Percentiles rank a stretch among this genome's conserved stretches.
Conservation (phyloP, 2,113 vertebrate genomes). For the Hyla sarda region DNA sequence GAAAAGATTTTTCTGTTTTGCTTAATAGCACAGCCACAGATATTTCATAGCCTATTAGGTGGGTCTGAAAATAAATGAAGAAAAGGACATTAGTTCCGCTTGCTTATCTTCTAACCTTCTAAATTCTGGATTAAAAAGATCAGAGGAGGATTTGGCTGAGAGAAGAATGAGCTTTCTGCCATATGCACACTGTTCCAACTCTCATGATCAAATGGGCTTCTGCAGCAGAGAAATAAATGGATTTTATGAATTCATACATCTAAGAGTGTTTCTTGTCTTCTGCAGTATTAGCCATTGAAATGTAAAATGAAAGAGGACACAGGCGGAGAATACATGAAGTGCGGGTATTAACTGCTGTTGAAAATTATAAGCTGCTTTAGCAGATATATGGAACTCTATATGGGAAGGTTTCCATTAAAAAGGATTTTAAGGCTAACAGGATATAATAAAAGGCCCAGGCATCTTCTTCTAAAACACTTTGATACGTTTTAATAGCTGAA, state of each 20-base stretch:
- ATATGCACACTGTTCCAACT: slow-evolving; percentile 73
- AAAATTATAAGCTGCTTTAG: slow-evolving; percentile 39
- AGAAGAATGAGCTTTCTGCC: slow-evolving; percentile 86
- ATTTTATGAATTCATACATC: slow-evolving; percentile 67
- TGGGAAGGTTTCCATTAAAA: slow-evolving; percentile 37
- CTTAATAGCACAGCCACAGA: slow-evolving; percentile 55
- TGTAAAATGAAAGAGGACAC: slow-evolving; percentile 65
- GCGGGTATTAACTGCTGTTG: slow-evolving; percentile 13
- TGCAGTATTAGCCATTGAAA: slow-evolving; percentile 40
- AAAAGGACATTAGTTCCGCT: slow-evolving; percentile 86
- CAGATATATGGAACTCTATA: slow-evolving; percentile 40
- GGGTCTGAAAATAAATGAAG: slow-evolving; percentile 70
- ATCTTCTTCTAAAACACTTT: not conserved
- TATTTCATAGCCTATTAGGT: slow-evolving; percentile 84
- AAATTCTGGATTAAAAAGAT: slow-evolving; percentile 96
- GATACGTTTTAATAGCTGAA: not conserved
- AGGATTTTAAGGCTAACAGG: slow-evolving; percentile 6
- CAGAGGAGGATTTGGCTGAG: slow-evolving; percentile 93
- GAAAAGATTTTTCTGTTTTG: not conserved
- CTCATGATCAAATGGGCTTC: slow-evolving; percentile 76
- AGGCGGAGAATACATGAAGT: slow-evolving; percentile 59
- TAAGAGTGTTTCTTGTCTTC: slow-evolving; percentile 67
- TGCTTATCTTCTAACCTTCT: slow-evolving; percentile 96
- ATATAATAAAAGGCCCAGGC: not conserved
- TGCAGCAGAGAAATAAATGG: slow-evolving; percentile 72